Evolutionary conservation across 2,797 vertebrate genomes (phyloP).

Genomic region (Microctenopoma lineatum): DNA sequence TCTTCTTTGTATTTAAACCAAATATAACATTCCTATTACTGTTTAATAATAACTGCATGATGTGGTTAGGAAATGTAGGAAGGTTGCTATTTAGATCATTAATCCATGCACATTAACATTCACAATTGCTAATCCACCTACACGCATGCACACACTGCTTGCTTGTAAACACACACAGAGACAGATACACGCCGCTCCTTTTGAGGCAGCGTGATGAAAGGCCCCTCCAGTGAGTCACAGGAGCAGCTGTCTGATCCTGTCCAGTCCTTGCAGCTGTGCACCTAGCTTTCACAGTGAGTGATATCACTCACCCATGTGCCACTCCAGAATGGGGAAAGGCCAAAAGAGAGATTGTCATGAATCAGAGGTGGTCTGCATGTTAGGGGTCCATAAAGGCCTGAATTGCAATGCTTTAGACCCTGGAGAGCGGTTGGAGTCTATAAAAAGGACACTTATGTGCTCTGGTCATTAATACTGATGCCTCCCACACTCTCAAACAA

Average conservation of each 20-base stretch:
- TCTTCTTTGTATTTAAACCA: background rate
- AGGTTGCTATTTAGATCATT: background rate
- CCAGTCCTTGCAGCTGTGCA: slow-evolving; percentile 72
- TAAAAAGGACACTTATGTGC: slow-evolving; percentile 53
- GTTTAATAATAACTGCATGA: background rate
- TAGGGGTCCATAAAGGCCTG: background rate
- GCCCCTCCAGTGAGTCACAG: slow-evolving; percentile 67
- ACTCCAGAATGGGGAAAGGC: slow-evolving; percentile 33
- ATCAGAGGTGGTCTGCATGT: slow-evolving; percentile 37
- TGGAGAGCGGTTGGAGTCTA: slow-evolving; percentile 38
- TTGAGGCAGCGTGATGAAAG: slow-evolving; percentile 74
- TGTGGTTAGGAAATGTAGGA: background rate
- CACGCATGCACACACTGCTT: slow-evolving; percentile 32
- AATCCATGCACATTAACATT: slow-evolving; percentile 8
- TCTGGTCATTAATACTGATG: slow-evolving; percentile 45
- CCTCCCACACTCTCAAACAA: slow-evolving; percentile 28
- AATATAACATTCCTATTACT: background rate
- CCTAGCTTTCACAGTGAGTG: slow-evolving; percentile 65
- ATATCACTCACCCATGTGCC: slow-evolving; percentile 47
- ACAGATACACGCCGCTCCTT: slow-evolving; percentile 58
- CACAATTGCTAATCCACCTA: slow-evolving; percentile 7
- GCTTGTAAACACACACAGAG: slow-evolving; percentile 16
- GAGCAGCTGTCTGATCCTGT: slow-evolving; percentile 76
- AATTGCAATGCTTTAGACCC: slow-evolving; percentile 48
- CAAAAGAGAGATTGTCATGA: slow-evolving; percentile 47